phyloP scores from a whole-genome alignment of 1,140 invertebrate species.

The Zeugodacus cucurbitae region DNA sequence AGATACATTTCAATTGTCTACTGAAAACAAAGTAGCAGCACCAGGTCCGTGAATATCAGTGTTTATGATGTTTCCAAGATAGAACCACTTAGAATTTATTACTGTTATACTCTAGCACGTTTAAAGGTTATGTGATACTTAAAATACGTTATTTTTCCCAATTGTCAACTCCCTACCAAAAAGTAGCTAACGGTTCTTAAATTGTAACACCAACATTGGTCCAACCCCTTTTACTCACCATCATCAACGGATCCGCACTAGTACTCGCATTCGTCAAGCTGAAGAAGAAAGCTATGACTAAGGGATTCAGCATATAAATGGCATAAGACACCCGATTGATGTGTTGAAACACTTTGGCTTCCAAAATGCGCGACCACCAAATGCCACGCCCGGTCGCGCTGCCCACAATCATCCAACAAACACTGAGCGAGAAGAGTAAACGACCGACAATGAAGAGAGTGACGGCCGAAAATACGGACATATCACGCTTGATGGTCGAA shows the following conservation, averaged over 20 bases:
- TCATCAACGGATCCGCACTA: constrained; percentile 58
- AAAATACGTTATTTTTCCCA: too few species aligned
- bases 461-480: constrained; percentile 52
- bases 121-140: too few species aligned
- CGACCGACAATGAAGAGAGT: constrained; percentile 57
- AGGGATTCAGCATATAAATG: constrained; percentile 62
- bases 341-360: constrained; percentile 59
- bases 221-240: constrained; percentile 53
- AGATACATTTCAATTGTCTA: too few species aligned
- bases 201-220: too few species aligned
- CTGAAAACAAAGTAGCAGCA: too few species aligned
- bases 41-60: too few species aligned
- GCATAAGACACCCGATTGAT: constrained; percentile 61
- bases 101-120: too few species aligned
- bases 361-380: constrained; percentile 61
- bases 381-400: constrained; percentile 56
- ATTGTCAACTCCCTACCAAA: too few species aligned
- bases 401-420: constrained; percentile 64
- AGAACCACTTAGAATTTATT: too few species aligned
- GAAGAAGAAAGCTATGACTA: constrained; percentile 58
- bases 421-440: constrained; percentile 50
- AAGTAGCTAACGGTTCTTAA: too few species aligned
- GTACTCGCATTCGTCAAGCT: constrained; percentile 54
- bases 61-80: too few species aligned
- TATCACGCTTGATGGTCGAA: constrained; percentile 59